Conservation (phyloP, 2,888 invertebrate species). For the Nomada fabriciana region DNA sequence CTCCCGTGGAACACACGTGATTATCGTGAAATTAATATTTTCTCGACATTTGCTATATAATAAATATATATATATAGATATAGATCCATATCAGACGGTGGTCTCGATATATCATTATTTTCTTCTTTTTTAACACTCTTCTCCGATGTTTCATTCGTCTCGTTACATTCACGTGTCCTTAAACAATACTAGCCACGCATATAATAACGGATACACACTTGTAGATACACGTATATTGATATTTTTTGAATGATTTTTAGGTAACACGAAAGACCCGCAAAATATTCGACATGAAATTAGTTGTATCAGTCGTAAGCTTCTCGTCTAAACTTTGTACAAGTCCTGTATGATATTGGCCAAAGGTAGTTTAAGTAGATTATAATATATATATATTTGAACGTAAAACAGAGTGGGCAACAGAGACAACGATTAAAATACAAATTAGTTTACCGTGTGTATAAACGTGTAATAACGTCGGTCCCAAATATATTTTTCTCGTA, state of each 20-base stretch:
- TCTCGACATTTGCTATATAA: slow-evolving; percentile 3
- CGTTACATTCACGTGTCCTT: slow-evolving; percentile 18
- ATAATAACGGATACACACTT: slow-evolving; percentile 23
- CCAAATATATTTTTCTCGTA: slow-evolving; percentile 43
- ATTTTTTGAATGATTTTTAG: slow-evolving; percentile 61
- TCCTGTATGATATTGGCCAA: slow-evolving; percentile 40
- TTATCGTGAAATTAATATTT: slow-evolving; percentile 5
- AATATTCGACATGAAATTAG: slow-evolving; percentile 29
- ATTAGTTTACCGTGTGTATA: slow-evolving; percentile 40
- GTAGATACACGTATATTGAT: slow-evolving; percentile 56
- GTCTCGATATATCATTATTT: background rate
- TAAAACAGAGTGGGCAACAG: slow-evolving; percentile 31
- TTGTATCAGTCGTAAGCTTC: slow-evolving; percentile 32
- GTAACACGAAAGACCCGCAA: slow-evolving; percentile 24
- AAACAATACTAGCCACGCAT: slow-evolving; percentile 4
- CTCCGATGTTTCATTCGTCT: slow-evolving; percentile 10
- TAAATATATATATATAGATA: background rate
- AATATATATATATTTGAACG: slow-evolving; percentile 22
- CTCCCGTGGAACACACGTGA: slow-evolving; percentile 5
- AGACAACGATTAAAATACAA: slow-evolving; percentile 62
- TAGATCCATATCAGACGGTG: background rate
- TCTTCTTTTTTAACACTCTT: slow-evolving; percentile 8
- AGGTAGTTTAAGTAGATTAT: slow-evolving; percentile 49
- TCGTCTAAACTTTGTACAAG: slow-evolving; percentile 26
- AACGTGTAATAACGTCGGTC: slow-evolving; percentile 14